Evolutionary conservation across 2,113 vertebrate species (phyloP).

Genomic region (Athene noctua): DNA sequence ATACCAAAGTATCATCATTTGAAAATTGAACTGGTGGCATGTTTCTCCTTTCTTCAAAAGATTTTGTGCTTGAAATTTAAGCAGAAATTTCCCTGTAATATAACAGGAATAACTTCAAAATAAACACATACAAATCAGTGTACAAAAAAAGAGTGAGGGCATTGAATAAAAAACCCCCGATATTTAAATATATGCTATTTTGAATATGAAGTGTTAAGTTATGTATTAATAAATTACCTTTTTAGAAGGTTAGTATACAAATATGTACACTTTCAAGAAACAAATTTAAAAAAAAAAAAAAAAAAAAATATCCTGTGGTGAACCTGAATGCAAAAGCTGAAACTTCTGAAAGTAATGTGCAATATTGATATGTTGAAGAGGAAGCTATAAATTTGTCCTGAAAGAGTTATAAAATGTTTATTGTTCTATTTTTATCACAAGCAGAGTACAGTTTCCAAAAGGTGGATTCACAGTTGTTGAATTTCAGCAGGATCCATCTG

Average conservation of each 20-base stretch:
- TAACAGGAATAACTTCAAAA: neutral
- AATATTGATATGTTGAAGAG: neutral
- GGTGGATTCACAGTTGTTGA: neutral
- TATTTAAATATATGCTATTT: neutral
- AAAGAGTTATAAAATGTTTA: neutral
- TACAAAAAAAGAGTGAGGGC: neutral
- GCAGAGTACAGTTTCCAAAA: neutral
- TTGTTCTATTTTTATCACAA: neutral
- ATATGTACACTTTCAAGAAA: neutral
- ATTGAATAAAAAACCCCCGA: neutral
- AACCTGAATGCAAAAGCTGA: neutral
- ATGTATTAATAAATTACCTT: neutral
- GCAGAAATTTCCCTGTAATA: neutral
- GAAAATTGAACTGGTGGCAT: neutral
- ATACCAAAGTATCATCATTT: neutral
- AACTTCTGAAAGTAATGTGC: neutral
- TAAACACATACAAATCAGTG: neutral
- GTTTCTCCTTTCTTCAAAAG: neutral
- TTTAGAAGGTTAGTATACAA: neutral
- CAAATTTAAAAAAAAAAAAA: neutral
- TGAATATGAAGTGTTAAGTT: neutral
- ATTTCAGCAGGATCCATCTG: neutral
- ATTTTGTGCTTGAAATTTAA: neutral
- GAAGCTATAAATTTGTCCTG: neutral
- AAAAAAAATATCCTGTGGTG: neutral